These are phyloP conservation scores for Sesamia inferens DNA, from an alignment of 2,888 invertebrate genomes.

Conservation along the genomic window DNA sequence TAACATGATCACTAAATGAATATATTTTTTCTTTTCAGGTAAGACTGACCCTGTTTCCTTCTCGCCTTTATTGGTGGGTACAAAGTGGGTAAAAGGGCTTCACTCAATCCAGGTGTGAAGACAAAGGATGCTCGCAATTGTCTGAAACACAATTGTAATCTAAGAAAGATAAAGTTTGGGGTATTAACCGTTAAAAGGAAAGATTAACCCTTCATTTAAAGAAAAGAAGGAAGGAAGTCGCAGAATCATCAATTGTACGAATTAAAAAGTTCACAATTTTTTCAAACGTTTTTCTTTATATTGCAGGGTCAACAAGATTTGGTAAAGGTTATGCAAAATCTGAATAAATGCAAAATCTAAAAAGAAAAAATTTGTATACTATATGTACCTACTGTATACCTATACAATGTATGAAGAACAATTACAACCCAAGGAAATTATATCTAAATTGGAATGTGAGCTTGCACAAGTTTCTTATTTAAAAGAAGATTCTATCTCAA, in stretches of 20 bases:
- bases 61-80: constrained; percentile 37
- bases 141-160: constrained; percentile 56
- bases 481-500: too few species aligned
- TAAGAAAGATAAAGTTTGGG: constrained; percentile 58
- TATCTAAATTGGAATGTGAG: too few species aligned
- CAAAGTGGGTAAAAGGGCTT: constrained; percentile 42
- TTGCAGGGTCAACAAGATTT: background rate
- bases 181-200: constrained; percentile 48
- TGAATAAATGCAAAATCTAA: background rate
- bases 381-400: background rate
- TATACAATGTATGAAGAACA: background rate
- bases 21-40: constrained; percentile 62
- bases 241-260: constrained; percentile 46
- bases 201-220: constrained; percentile 51
- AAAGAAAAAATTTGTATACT: background rate
- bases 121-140: constrained; percentile 61
- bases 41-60: constrained; percentile 43
- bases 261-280: constrained; percentile 40
- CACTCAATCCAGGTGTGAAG: constrained; percentile 53
- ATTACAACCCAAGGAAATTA: too few species aligned
- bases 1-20: constrained; percentile 11
- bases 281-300: background rate
- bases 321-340: background rate
- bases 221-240: constrained; percentile 47
- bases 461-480: too few species aligned